A percentile compares a stretch with the other conserved stretches of the same genome.
Evolutionary conservation across 2,113 vertebrate genomes (phyloP).

Genomic region (Phyllostomus hastatus): DNA sequence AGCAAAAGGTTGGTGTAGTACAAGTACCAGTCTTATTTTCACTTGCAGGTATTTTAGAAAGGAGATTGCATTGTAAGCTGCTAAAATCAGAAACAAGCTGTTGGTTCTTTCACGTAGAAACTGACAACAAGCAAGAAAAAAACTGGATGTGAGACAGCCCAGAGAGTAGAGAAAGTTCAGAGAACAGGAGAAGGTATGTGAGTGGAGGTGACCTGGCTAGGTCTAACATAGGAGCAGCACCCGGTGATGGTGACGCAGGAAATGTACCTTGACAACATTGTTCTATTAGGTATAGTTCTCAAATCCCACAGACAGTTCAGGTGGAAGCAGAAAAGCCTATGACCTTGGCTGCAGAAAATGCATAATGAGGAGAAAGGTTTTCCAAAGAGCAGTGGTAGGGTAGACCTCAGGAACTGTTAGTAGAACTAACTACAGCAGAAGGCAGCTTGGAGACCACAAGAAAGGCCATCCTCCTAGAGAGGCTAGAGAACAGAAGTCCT

Average conservation of each 20-base stretch:
- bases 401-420: background rate
- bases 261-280: background rate
- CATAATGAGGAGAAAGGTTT: too few relatives aligned
- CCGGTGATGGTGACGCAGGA: background rate
- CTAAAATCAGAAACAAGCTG: background rate
- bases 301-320: background rate
- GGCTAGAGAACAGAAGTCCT: background rate
- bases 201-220: background rate
- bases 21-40: background rate
- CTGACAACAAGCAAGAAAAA: background rate
- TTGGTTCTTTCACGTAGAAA: background rate
- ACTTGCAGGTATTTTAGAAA: background rate
- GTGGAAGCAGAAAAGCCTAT: background rate
- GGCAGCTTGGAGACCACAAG: background rate
- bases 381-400: too few relatives aligned
- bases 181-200: background rate
- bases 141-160: background rate
- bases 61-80: background rate
- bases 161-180: background rate
- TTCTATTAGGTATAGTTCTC: background rate
- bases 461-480: too few relatives aligned
- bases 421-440: background rate
- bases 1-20: background rate
- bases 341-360: too few relatives aligned
- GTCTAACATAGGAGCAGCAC: rapidly evolving